Conservation (phyloP, 2,888 invertebrate species). For the Ormia ochracea region DNA sequence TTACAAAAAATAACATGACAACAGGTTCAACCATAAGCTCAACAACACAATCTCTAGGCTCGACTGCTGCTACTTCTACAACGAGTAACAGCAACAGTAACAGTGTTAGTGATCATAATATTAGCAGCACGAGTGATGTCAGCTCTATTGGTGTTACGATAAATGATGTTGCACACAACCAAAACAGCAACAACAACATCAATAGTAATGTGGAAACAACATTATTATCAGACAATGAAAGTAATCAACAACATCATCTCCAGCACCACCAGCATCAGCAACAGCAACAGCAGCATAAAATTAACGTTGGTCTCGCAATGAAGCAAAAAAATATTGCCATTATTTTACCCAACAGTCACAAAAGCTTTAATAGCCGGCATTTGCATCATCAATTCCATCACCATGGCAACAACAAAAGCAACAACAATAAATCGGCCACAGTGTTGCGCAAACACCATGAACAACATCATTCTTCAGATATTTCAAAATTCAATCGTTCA, state of each 20-base stretch:
- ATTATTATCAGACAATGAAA: constrained; percentile 51
- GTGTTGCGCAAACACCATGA: constrained; percentile 74
- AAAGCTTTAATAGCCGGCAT: constrained; percentile 35
- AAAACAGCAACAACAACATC: constrained; percentile 27
- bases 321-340: constrained; percentile 72
- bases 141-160: constrained; percentile 53
- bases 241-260: constrained; percentile 53
- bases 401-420: constrained; percentile 41
- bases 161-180: constrained; percentile 14
- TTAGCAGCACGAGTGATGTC: constrained; percentile 54
- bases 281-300: constrained; percentile 62
- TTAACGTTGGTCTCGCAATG: constrained; percentile 47
- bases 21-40: constrained; percentile 55
- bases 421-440: constrained; percentile 68
- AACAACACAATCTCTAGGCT: constrained; percentile 62
- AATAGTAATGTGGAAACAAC: constrained; percentile 52
- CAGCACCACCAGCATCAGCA: constrained; percentile 64
- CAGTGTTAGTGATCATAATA: constrained; percentile 45
- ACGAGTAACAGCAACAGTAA: constrained; percentile 25
- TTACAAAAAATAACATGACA: constrained; percentile 58
- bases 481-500: constrained; percentile 83
- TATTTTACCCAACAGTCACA: constrained; percentile 70
- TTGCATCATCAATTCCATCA: constrained; percentile 20
- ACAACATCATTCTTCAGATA: constrained; percentile 78
- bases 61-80: constrained; percentile 54